A percentile compares a stretch with the other conserved stretches of the same genome.
phyloP scores from a whole-genome alignment of 2,797 vertebrate species.

The Coranthus polyacanthus region DNA sequence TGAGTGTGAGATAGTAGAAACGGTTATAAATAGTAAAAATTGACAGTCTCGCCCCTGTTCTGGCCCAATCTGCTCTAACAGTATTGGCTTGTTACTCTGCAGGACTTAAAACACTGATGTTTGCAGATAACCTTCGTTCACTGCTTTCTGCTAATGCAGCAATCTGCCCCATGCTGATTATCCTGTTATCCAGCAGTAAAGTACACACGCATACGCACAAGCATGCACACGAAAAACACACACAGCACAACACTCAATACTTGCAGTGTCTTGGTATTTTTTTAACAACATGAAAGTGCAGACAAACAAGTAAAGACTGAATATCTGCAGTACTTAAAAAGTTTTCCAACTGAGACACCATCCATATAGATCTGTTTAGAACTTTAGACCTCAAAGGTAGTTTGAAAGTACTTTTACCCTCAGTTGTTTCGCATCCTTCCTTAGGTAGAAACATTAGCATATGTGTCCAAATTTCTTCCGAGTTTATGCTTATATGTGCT shows the following conservation, averaged over 20 bases:
- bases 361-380: not conserved
- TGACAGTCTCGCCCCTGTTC: constrained; percentile 15
- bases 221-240: constrained; percentile 19
- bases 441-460: not conserved
- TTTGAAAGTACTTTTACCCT: not conserved
- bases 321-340: constrained; percentile 29
- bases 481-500: not conserved
- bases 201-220: constrained; percentile 31
- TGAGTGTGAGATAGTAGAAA: constrained; percentile 24
- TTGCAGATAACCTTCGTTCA: constrained; percentile 77
- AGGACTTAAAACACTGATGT: constrained; percentile 82
- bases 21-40: constrained; percentile 3
- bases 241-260: constrained; percentile 53
- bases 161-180: constrained; percentile 80
- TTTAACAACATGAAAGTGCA: constrained; percentile 56
- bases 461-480: too few species aligned
- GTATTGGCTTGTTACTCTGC: constrained; percentile 69
- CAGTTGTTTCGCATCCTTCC: not conserved
- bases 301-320: constrained; percentile 38
- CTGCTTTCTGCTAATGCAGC: constrained; percentile 82
- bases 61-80: constrained; percentile 55
- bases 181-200: constrained; percentile 70
- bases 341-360: constrained; percentile 1
- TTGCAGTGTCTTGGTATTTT: constrained; percentile 50
- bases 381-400: not conserved